These are phyloP conservation scores for Protobothrops flavoviridis DNA, from an alignment of 2,113 vertebrate species.

Conservation along the genomic window DNA sequence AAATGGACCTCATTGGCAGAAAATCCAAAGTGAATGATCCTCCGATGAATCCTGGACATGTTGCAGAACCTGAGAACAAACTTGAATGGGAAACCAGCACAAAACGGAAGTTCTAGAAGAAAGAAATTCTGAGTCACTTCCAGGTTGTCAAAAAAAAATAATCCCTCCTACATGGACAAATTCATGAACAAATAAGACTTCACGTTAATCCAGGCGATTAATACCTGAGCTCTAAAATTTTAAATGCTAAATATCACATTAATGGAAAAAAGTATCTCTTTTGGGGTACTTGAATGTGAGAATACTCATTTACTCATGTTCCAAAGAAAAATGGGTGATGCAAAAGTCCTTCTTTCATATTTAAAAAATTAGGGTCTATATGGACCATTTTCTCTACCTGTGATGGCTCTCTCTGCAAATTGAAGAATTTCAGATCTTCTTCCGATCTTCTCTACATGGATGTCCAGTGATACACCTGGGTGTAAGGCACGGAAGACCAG, in stretches of 20 bases:
- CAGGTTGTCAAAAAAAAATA: not conserved
- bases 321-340: not conserved
- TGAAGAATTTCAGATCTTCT: not conserved
- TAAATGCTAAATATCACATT: not conserved
- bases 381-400: not conserved
- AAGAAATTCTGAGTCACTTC: not conserved
- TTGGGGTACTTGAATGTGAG: not conserved
- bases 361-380: not conserved
- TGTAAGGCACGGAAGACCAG: no score
- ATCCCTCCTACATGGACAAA: not conserved
- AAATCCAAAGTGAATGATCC: not conserved
- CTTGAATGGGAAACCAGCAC: not conserved
- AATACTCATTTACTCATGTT: not conserved
- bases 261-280: not conserved
- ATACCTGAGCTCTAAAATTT: not conserved
- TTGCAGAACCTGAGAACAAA: not conserved
- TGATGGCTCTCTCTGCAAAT: not conserved
- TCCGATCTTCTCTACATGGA: not conserved
- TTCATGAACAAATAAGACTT: not conserved
- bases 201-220: not conserved
- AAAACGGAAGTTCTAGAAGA: not conserved
- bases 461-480: not conserved
- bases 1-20: not conserved
- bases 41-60: not conserved
- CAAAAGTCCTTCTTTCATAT: not conserved